Evolutionary conservation across 2,888 invertebrate species (phyloP), one percentile per base, ranked within the genome.

Genomic region (Keiferia lycopersicella): DNA sequence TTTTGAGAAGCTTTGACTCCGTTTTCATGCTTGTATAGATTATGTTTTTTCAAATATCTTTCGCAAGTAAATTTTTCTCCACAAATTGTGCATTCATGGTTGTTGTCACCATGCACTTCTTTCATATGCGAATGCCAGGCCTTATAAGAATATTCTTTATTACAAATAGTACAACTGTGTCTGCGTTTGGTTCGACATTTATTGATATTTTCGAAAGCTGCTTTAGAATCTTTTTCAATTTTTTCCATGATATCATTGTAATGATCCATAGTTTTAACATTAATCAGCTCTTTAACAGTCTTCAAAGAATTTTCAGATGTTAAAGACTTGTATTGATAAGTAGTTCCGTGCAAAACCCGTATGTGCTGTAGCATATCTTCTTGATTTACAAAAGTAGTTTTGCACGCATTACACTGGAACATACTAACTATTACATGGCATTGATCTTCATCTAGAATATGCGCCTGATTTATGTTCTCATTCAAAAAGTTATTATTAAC

Each of bases 41-140:
- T 48, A 53, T 78, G 78, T 10, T 65, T 67, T 41, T 61, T 65
- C 7, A 73, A 66, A 45, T 68, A 69, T 6, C 64, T 63, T 39
- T 56, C 12, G 12, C 69, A 70, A 67, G 75, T 76, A 34, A 75
- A 75, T 34, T 34, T 14, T 6, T 16, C 30, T n/a, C 34, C 56
- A 16, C 56, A 56, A 11, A 34, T 30, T 10, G 34, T 34, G 16
- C 56, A 56, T 2, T 30, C n/a, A 16, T 56, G 30, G n/a, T 34
- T 26, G 4, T 16, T n/a, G 0, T 56, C 16, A 16, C 56, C 26
- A 34, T 56, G 56, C 12, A 56, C 56, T 16, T 56, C 34, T 7
- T 56, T 56, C 8, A 56, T n/a, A 34, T 56, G 56, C 10, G 56
- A 34, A 4, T 16, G 30, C 26, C 16, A 56, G 8, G 6, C 0